Conservation (phyloP, 2,888 invertebrate species). For the Scaptodrosophila latifasciaeformis region DNA sequence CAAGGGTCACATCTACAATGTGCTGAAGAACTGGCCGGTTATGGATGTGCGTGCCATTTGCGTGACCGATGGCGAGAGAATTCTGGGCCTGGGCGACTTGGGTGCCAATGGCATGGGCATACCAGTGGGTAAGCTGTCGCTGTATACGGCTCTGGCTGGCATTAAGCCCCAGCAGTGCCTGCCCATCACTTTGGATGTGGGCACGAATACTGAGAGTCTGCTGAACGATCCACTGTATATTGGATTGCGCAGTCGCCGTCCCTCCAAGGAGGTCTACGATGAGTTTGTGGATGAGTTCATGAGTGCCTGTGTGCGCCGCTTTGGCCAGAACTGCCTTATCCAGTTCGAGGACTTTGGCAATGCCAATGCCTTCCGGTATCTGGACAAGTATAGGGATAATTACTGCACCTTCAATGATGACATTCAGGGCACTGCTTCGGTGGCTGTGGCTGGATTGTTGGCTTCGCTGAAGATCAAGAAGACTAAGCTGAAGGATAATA, state of each 20-base stretch:
- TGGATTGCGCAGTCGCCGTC: constrained; percentile 89
- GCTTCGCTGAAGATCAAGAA: constrained; percentile 90
- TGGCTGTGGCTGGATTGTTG: constrained; percentile 94
- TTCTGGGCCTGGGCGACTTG: constrained; percentile 96
- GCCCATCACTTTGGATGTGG: constrained; percentile 94
- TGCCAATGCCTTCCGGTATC: constrained; percentile 94
- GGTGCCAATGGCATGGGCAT: constrained; percentile 99
- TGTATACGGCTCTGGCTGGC: constrained; percentile 98
- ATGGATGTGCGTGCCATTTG: constrained; percentile 90
- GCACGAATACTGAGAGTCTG: constrained; percentile 90
- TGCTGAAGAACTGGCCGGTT: constrained; percentile 89
- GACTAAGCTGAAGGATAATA: constrained; percentile 87
- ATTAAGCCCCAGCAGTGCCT: constrained; percentile 96
- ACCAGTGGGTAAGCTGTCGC: constrained; percentile 95
- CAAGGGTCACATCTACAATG: constrained; percentile 94
- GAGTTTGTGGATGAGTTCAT: constrained; percentile 98
- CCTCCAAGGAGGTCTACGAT: constrained; percentile 90
- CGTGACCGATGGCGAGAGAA: constrained; percentile 98
- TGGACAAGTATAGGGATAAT: constrained; percentile 90
- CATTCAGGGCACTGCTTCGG: constrained; percentile 97
- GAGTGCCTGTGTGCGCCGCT: constrained; percentile 89
- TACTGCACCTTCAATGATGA: constrained; percentile 99
- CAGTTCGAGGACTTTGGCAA: constrained; percentile 99
- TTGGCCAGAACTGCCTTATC: constrained; percentile 89
- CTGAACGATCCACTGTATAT: constrained; percentile 96